These are phyloP conservation scores for Ferdinandea cuprea DNA, from an alignment of 2,888 invertebrate genomes.

Conservation along the genomic window DNA sequence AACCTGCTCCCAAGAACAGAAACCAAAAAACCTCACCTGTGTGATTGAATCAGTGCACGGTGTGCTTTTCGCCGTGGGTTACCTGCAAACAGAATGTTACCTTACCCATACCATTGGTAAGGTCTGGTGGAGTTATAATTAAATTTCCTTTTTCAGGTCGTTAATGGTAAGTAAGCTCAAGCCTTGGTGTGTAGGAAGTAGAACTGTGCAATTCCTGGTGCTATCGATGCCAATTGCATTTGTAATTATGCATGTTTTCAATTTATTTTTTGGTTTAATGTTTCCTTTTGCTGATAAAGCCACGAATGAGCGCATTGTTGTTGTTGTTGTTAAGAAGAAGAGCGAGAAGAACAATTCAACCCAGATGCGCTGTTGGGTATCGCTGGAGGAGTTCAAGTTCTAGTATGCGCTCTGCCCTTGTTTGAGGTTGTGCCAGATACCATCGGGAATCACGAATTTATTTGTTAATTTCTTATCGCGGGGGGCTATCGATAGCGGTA, in stretches of 20 bases:
- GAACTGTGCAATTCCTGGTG: slow-evolving; percentile 34
- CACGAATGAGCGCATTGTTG: too few species aligned
- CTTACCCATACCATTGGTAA: background rate
- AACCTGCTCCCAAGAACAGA: slow-evolving; percentile 61
- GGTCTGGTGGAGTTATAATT: slow-evolving; percentile 58
- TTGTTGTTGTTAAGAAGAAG: too few species aligned
- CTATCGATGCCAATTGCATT: slow-evolving; percentile 64
- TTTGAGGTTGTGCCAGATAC: slow-evolving; percentile 64
- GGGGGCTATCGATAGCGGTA: slow-evolving; percentile 47
- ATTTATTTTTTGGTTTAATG: slow-evolving; percentile 47
- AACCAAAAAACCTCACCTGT: slow-evolving; percentile 59
- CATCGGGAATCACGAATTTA: slow-evolving; percentile 74
- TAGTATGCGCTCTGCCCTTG: slow-evolving; percentile 51
- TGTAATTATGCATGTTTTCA: slow-evolving; percentile 74
- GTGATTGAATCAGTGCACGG: slow-evolving; percentile 61
- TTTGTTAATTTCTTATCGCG: slow-evolving; percentile 74
- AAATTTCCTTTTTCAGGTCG: slow-evolving; percentile 66
- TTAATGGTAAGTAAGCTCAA: slow-evolving; percentile 56
- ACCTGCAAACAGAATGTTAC: slow-evolving; percentile 11
- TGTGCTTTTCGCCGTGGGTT: slow-evolving; percentile 30
- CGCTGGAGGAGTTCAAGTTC: slow-evolving; percentile 16
- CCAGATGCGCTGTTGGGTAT: background rate
- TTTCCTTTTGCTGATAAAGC: slow-evolving; percentile 44
- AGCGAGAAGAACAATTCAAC: background rate
- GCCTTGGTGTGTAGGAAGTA: slow-evolving; percentile 63